These are phyloP conservation scores for Druon quercuslanigerum DNA, from an alignment of 1,140 invertebrate species.

Conservation along the genomic window DNA sequence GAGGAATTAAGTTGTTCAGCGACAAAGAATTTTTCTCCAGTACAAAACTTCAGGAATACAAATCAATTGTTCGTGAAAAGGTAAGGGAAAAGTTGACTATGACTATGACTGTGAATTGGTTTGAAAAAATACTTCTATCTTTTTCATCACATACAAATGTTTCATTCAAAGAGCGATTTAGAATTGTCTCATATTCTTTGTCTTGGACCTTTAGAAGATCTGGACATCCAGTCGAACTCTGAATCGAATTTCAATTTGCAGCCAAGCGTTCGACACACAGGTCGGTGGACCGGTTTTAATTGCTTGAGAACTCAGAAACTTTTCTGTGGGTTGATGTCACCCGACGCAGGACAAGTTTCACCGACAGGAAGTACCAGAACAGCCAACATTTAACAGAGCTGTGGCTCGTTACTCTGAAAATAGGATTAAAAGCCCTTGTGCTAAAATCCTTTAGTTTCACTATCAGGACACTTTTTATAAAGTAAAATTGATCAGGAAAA, in stretches of 20 bases:
- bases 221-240: constrained; percentile 35
- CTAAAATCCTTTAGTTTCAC: no score
- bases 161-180: no score
- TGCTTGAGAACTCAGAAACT: constrained; percentile 44
- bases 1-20: background rate
- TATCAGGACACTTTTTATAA: no score
- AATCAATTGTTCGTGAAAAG: background rate
- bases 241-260: constrained; percentile 40
- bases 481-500: no score
- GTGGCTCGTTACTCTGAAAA: constrained; percentile 8
- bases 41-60: constrained; percentile 1
- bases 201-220: constrained; percentile 1
- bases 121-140: no score
- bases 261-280: constrained; percentile 43
- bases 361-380: background rate
- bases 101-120: no score
- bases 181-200: background rate
- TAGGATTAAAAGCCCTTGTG: constrained; percentile 4
- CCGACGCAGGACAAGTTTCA: background rate
- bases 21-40: background rate
- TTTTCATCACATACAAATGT: no score
- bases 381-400: background rate
- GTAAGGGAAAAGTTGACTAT: no score
- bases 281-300: constrained; percentile 43
- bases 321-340: constrained; percentile 32